Conservation (phyloP, 2,888 invertebrate species). For the Drymonia ruficornis region DNA sequence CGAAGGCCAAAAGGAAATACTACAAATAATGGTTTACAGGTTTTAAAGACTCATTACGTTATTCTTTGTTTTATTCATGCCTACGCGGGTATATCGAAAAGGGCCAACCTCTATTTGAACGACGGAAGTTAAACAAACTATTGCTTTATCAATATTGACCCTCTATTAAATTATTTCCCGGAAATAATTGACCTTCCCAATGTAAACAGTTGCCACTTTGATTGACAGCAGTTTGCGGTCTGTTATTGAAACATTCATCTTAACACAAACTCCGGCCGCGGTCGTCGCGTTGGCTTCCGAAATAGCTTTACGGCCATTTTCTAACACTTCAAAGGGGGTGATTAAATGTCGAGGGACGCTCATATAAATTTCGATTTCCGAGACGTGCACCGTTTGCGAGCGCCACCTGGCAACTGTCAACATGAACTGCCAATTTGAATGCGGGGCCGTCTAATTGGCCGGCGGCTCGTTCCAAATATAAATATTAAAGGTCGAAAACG, state of each 20-base stretch:
- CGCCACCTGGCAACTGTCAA: slow-evolving; percentile 76
- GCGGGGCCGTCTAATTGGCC: slow-evolving; percentile 67
- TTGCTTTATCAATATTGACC: not conserved
- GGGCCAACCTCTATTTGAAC: not conserved
- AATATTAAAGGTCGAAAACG: slow-evolving; percentile 59
- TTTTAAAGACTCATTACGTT: too few species aligned
- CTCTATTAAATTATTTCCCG: not conserved
- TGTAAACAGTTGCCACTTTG: slow-evolving; percentile 20
- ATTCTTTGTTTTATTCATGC: too few species aligned
- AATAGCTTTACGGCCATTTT: slow-evolving; percentile 75
- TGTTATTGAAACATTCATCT: slow-evolving; percentile 59
- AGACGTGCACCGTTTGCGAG: slow-evolving; percentile 51
- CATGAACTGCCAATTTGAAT: slow-evolving; percentile 74
- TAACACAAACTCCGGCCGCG: slow-evolving; percentile 50
- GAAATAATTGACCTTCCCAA: not conserved
- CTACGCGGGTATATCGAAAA: too few species aligned
- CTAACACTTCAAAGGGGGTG: slow-evolving; percentile 76
- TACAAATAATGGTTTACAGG: too few species aligned
- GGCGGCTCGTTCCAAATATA: slow-evolving; percentile 69
- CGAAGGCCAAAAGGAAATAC: too few species aligned
- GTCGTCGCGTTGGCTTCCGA: slow-evolving; percentile 51
- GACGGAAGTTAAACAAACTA: not conserved
- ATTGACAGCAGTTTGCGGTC: slow-evolving; percentile 54
- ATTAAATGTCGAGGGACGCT: slow-evolving; percentile 67
- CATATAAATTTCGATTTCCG: slow-evolving; percentile 62